A percentile compares a stretch with the other conserved stretches of the same genome.
Evolutionary conservation across 2,888 invertebrate species (phyloP).

Genomic region (Seira sanloemensis): DNA sequence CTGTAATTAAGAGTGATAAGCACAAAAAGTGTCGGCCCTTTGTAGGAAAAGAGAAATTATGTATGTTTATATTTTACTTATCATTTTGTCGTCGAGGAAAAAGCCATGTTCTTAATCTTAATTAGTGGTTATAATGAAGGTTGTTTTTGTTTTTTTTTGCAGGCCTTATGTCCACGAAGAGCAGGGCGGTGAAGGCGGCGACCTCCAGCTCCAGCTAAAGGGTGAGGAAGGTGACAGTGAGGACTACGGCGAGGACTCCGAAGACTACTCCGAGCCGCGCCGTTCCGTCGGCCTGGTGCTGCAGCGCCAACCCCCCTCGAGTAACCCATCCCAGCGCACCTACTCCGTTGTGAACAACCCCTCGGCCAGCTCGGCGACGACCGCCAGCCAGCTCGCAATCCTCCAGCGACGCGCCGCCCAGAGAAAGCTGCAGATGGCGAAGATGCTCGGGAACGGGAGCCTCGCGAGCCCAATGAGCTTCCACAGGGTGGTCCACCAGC

Average conservation of each 20-base stretch:
- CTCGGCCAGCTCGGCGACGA: slow-evolving; percentile 32
- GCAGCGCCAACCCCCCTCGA: slow-evolving; percentile 16
- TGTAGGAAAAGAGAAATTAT: too few species aligned
- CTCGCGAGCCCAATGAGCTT: slow-evolving; percentile 50
- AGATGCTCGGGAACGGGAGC: slow-evolving; percentile 71
- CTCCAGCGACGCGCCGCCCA: slow-evolving; percentile 69
- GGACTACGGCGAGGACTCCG: slow-evolving; percentile 41
- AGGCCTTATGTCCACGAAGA: slow-evolving; percentile 73
- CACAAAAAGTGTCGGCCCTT: too few species aligned
- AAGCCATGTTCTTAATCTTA: too few species aligned
- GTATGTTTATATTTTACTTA: too few species aligned
- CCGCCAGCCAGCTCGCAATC: slow-evolving; percentile 37
- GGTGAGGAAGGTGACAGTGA: too few species aligned
- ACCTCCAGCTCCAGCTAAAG: slow-evolving; percentile 33
- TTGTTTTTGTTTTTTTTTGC: too few species aligned
- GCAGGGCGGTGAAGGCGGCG: slow-evolving; percentile 59
- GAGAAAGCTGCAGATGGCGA: slow-evolving; percentile 70
- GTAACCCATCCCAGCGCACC: slow-evolving; percentile 29
- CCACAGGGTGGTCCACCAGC: slow-evolving; percentile 45
- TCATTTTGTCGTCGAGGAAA: too few species aligned
- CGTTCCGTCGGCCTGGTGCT: slow-evolving; percentile 43
- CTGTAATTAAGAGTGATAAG: too few species aligned
- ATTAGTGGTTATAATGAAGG: too few species aligned
- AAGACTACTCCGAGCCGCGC: slow-evolving; percentile 39
- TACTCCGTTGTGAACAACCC: slow-evolving; percentile 49